These are phyloP conservation scores for Rhineura floridana DNA, from an alignment of 2,113 vertebrate species.

Conservation along the genomic window DNA sequence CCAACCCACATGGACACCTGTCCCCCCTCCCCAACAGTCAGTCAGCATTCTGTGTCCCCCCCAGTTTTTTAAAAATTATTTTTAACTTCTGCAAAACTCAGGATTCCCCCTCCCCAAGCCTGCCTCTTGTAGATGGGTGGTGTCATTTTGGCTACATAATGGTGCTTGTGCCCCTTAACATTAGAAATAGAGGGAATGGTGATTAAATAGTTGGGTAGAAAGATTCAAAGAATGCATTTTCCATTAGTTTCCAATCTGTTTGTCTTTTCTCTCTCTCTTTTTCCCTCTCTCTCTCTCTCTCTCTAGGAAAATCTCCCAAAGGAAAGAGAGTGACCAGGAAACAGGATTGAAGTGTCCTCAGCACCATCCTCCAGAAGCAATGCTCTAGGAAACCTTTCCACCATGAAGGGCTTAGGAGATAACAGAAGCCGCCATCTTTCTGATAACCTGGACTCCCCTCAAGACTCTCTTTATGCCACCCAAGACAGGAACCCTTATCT, in stretches of 20 bases:
- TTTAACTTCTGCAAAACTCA: too few relatives aligned
- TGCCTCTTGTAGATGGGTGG: too few relatives aligned
- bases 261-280: too few relatives aligned
- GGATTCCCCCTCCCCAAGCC: too few relatives aligned
- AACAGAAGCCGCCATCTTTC: constrained; percentile 92
- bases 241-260: not conserved
- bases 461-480: constrained; percentile 85
- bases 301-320: constrained; percentile 23
- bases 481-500: constrained; percentile 91
- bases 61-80: too few relatives aligned
- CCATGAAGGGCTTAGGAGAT: constrained; percentile 96
- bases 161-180: not conserved
- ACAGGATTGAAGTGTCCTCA: constrained; percentile 36
- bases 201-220: not conserved
- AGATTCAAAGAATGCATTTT: not conserved
- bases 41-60: not conserved
- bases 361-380: constrained; percentile 50
- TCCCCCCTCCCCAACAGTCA: not conserved
- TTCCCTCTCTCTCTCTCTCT: too few relatives aligned
- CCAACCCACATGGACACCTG: not conserved
- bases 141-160: too few relatives aligned
- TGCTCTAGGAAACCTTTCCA: constrained; percentile 75
- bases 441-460: constrained; percentile 88
- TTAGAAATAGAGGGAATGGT: not conserved
- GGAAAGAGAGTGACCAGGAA: not conserved